Evolutionary conservation across 2,113 vertebrate species (phyloP).

Genomic region (Caranx ignobilis): DNA sequence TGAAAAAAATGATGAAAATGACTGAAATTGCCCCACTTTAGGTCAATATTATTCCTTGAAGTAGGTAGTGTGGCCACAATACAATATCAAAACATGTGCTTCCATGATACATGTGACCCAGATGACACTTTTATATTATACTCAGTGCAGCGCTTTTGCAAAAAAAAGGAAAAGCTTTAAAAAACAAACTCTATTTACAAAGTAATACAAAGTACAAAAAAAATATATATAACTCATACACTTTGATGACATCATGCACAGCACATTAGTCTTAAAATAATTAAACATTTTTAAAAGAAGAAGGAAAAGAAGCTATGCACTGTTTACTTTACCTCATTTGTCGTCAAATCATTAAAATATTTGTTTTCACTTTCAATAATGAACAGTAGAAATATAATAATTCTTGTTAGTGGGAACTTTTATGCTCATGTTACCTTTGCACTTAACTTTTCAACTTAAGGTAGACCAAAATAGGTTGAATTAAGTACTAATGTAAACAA

Average conservation of each 20-base stretch:
- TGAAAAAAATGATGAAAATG: not conserved
- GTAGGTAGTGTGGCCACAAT: not conserved
- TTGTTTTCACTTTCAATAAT: not conserved
- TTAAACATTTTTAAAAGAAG: not conserved
- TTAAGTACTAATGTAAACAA: slow-evolving; percentile 20
- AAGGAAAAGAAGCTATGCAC: not conserved
- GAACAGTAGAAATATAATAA: not conserved
- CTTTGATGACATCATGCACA: no score
- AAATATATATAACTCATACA: not conserved
- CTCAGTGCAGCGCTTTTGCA: not conserved
- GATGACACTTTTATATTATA: not conserved
- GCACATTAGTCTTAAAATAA: not conserved
- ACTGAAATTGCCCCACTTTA: not conserved
- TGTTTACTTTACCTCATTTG: not conserved
- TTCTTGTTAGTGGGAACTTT: not conserved
- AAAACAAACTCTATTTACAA: no score
- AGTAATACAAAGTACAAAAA: not conserved
- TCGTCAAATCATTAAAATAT: not conserved
- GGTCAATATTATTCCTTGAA: not conserved
- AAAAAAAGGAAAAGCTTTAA: no score
- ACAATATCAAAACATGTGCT: not conserved
- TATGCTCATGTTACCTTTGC: slow-evolving; percentile 1
- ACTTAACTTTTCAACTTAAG: not conserved
- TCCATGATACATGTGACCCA: not conserved
- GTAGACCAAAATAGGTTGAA: not conserved